These are phyloP conservation scores for Salvelinus alpinus DNA, from an alignment of 2,113 vertebrate genomes.

Conservation along the genomic window DNA sequence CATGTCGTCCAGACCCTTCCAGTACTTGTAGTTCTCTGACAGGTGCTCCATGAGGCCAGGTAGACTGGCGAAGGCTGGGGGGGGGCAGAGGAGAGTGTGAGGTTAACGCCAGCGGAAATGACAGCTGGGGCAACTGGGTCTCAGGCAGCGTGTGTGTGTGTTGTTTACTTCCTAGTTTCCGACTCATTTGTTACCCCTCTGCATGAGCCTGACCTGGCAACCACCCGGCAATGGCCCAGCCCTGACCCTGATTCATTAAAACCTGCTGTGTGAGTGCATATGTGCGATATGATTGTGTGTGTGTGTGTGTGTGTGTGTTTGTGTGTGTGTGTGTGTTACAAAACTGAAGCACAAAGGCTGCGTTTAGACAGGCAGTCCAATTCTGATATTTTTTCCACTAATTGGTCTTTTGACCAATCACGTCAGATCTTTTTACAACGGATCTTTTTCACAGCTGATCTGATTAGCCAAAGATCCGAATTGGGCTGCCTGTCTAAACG, in stretches of 20 bases:
- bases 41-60: slow-evolving; percentile 91
- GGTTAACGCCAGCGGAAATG: background rate
- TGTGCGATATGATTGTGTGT: background rate
- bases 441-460: no score
- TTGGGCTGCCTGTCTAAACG: background rate
- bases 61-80: slow-evolving; percentile 88
- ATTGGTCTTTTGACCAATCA: no score
- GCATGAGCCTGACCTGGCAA: background rate
- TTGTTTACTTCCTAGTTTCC: slow-evolving; percentile 53
- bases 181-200: slow-evolving; percentile 1
- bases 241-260: slow-evolving; percentile 30
- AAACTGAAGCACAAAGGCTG: no score
- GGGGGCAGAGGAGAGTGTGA: background rate
- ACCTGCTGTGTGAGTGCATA: slow-evolving; percentile 6
- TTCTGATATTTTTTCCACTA: no score
- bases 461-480: no score
- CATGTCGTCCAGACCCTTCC: slow-evolving; percentile 92
- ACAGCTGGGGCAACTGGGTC: slow-evolving; percentile 19
- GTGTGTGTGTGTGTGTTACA: slow-evolving; percentile 25
- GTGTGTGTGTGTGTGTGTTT: slow-evolving; percentile 43
- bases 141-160: slow-evolving; percentile 1
- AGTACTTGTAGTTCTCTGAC: slow-evolving; percentile 94
- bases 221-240: slow-evolving; percentile 8
- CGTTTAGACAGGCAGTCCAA: no score
- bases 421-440: no score